These are phyloP conservation scores for Nothura maculosa DNA, from an alignment of 2,797 vertebrate species.

Conservation along the genomic window DNA sequence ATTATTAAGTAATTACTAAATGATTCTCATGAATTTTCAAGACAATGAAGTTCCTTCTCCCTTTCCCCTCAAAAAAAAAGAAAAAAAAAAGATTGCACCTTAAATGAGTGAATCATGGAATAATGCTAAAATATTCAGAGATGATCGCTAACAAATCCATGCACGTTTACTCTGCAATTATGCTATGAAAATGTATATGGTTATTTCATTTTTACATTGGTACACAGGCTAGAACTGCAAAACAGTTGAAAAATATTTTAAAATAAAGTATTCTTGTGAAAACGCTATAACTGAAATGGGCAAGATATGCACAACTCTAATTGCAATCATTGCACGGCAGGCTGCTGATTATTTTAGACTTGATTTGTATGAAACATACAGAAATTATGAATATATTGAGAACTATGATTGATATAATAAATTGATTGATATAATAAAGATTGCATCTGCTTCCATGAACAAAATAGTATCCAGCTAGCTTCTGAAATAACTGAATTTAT, in stretches of 20 bases:
- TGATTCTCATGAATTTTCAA: no score
- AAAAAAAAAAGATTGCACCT: background rate
- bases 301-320: conserved; percentile 64
- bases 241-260: conserved; percentile 30
- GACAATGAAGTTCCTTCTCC: no score
- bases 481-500: rapidly evolving
- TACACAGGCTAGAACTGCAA: conserved; percentile 15
- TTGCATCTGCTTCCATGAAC: conserved; percentile 22
- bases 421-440: conserved; percentile 59
- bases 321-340: conserved; percentile 54
- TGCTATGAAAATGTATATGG: background rate
- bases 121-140: background rate
- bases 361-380: conserved; percentile 55
- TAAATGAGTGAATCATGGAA: background rate
- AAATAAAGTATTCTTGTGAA: conserved; percentile 37
- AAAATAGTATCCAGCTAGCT: background rate
- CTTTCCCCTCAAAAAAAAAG: no score
- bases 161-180: background rate
- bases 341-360: conserved; percentile 63
- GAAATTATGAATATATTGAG: conserved; percentile 41
- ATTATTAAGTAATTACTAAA: background rate
- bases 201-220: conserved; percentile 5
- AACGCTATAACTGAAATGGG: conserved; percentile 6
- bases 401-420: conserved; percentile 40
- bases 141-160: background rate